A percentile compares a stretch with the other conserved stretches of the same genome.
These are phyloP conservation scores for Holocentrus rufus DNA, from an alignment of 2,797 vertebrate species.

Conservation along the genomic window DNA sequence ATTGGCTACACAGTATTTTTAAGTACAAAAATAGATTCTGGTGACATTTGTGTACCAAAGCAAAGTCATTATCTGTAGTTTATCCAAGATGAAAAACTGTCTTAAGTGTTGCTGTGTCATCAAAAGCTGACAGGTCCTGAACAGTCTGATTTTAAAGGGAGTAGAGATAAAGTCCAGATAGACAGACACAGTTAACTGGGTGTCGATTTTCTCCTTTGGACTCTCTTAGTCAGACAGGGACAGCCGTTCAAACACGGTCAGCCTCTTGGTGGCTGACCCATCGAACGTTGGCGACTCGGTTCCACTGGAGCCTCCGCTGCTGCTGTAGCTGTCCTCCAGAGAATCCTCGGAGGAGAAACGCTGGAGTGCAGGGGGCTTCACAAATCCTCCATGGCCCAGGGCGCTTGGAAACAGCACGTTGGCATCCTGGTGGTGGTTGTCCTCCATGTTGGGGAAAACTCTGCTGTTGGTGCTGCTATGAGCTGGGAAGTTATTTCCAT, in stretches of 20 bases:
- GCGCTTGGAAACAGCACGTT: slow-evolving; percentile 38
- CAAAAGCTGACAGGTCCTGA: slow-evolving; percentile 60
- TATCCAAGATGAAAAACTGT: slow-evolving; percentile 66
- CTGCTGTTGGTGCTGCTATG: slow-evolving; percentile 42
- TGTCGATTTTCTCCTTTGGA: slow-evolving; percentile 40
- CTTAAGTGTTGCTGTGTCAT: slow-evolving; percentile 77
- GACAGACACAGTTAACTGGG: slow-evolving; percentile 33
- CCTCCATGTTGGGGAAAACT: slow-evolving; percentile 59
- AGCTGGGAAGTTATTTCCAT: slow-evolving; percentile 74
- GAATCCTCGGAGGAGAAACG: slow-evolving; percentile 87
- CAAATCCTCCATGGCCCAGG: slow-evolving; percentile 51
- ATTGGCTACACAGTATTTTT: slow-evolving; percentile 65
- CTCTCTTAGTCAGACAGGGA: slow-evolving; percentile 85
- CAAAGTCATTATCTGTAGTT: slow-evolving; percentile 68
- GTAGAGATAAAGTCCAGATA: slow-evolving; percentile 39
- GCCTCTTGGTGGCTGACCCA: slow-evolving; percentile 74
- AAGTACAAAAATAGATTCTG: slow-evolving; percentile 80
- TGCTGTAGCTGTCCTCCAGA: slow-evolving; percentile 88
- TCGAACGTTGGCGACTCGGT: slow-evolving; percentile 87
- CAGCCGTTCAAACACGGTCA: slow-evolving; percentile 86
- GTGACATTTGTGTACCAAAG: slow-evolving; percentile 77
- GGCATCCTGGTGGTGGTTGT: slow-evolving; percentile 55
- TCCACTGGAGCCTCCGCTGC: slow-evolving; percentile 84
- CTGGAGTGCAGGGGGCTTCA: slow-evolving; percentile 72
- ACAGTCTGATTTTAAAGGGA: slow-evolving; percentile 54